A percentile compares a stretch with the other conserved stretches of the same genome.
Conservation (phyloP, 2,113 vertebrate genomes). For the Psilopsiagon aurifrons region DNA sequence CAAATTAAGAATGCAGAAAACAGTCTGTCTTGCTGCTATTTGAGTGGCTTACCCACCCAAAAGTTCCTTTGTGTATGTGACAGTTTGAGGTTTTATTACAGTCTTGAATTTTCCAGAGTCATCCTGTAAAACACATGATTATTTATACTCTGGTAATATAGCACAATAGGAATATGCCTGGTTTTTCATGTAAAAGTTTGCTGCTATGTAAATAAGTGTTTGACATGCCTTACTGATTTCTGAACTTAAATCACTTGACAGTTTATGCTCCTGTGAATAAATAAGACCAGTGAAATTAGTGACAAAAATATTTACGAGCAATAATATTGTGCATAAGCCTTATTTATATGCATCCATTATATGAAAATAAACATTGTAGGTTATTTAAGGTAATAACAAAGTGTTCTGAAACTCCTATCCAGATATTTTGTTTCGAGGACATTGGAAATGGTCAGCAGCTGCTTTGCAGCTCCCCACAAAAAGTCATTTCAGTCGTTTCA, state of each 20-base stretch:
- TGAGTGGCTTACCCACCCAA: background rate
- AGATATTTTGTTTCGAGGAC: conserved; percentile 8
- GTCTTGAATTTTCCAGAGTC: background rate
- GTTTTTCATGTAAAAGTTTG: background rate
- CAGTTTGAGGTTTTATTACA: background rate
- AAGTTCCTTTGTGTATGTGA: conserved; percentile 48
- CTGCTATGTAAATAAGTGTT: conserved; percentile 34
- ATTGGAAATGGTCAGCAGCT: conserved; percentile 2
- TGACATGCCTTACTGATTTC: background rate
- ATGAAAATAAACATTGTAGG: background rate
- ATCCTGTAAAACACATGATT: background rate
- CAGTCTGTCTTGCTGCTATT: background rate
- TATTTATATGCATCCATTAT: background rate
- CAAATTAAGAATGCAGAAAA: background rate
- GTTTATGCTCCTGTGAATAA: background rate
- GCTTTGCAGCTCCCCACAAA: background rate
- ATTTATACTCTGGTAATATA: background rate
- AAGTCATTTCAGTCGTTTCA: background rate
- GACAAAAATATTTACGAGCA: background rate
- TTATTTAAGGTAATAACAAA: conserved; percentile 1
- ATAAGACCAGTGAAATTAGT: background rate
- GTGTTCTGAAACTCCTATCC: background rate
- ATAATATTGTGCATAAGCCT: background rate
- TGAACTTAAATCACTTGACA: background rate
- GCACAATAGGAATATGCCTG: background rate